Conservation (phyloP, 2,113 vertebrate species). For the Cryptotis parvus region DNA sequence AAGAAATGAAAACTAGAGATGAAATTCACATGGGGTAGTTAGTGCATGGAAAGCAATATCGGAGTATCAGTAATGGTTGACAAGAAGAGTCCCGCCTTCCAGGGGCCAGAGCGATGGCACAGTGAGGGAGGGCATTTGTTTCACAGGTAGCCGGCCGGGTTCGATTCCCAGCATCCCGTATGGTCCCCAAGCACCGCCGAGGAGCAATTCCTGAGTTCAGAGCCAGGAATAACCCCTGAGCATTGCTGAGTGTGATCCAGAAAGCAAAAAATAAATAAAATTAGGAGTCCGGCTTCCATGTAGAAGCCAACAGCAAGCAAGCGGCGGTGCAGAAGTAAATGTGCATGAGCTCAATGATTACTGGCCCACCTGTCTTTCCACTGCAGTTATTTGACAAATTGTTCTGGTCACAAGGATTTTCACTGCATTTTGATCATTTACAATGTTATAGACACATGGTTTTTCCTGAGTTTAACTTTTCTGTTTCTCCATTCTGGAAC, state of each 20-base stretch:
- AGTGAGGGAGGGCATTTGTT: too few relatives aligned
- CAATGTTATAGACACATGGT: not conserved
- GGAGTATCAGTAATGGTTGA: too few relatives aligned
- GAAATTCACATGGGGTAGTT: not conserved
- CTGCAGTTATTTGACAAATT: not conserved
- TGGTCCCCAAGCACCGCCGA: too few relatives aligned
- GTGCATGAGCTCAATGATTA: not conserved
- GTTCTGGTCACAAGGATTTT: not conserved
- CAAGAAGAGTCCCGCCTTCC: too few relatives aligned
- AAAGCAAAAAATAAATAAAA: too few relatives aligned
- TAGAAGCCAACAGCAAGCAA: not conserved
- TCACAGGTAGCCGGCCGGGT: too few relatives aligned
- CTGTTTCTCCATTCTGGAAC: not conserved
- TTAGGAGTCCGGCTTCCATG: not conserved
- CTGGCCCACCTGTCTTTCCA: not conserved
- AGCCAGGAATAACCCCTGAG: too few relatives aligned
- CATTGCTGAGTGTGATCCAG: too few relatives aligned
- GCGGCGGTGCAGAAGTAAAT: not conserved
- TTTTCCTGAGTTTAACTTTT: not conserved
- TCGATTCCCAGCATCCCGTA: too few relatives aligned
- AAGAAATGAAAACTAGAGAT: conserved; percentile 1
- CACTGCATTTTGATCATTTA: conserved; percentile 8
- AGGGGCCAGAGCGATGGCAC: too few relatives aligned
- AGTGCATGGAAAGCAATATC: not conserved
- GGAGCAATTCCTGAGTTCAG: too few relatives aligned